Evolutionary conservation across 2,797 vertebrate species (phyloP), one percentile per base, ranked within the genome.

Genomic region (Phoxinus dragarum): DNA sequence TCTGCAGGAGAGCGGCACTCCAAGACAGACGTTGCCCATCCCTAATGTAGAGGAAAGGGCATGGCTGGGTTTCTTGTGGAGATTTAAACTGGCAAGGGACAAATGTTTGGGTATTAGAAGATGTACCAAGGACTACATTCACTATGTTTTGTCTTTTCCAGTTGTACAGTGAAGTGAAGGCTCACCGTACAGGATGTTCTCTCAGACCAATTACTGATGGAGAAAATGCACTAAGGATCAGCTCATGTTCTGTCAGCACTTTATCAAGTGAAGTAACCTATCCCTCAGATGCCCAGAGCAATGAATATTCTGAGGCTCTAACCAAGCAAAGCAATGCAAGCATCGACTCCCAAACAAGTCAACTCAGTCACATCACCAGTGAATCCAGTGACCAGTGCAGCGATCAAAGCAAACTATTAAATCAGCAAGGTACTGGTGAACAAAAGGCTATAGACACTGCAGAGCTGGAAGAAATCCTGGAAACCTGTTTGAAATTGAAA

Each of bases 81-180:
- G 84, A 80, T 87, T 88, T 66, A 89, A 89, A 34, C 16, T 68
- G 17, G 34, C 67, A 40, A 34, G 12, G 6, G 14, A 6, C 14
- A 66, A 34, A 34, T 66, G 6, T 34, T 10, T 66, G 61, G 14
- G 19, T 56, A 38, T 56, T 56, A 54, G 12, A 9, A 56, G 34
- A 56, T 76, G 21, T 38, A 56, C 21, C 34, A 40, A 56, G 10
- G 6, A 54, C 31, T 36, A 12, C 17, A 54, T 44, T 12, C 4
- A 72, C 10, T 34, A 47, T 61, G 16, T 36, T 72, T 67, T 86
- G 36, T 76, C 82, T 61, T 90, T 91, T 94, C 77, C 91, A 99
- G 98, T 95, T 99, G 91, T 98, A 97, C 91, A 96, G 95, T 91
- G 97, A 99, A 91, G 97, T 98, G 90, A 97, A 95, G 93, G 90